Conservation (phyloP, 2,888 invertebrate genomes). For the Catocala fraxini region DNA sequence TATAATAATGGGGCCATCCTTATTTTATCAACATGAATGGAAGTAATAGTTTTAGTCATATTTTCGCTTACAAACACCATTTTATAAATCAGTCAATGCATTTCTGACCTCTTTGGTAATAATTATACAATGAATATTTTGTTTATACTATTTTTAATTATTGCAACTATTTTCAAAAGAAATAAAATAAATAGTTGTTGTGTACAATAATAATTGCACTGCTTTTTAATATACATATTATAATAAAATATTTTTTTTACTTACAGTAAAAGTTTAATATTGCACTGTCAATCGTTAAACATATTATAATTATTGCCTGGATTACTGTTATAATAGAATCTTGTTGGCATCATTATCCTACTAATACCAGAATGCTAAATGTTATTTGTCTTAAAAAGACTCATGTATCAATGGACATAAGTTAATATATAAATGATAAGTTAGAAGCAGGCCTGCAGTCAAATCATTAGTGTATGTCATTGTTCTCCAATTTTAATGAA, state of each 20-base stretch:
- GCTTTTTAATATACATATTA: constrained; percentile 62
- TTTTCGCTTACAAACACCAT: constrained; percentile 60
- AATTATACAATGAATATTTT: constrained; percentile 57
- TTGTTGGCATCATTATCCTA: constrained; percentile 55
- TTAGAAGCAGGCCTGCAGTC: constrained; percentile 50
- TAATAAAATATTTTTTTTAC: constrained; percentile 75
- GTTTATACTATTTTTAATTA: constrained; percentile 52
- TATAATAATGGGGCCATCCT: constrained; percentile 63
- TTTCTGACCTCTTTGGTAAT: constrained; percentile 81
- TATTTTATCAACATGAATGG: constrained; percentile 64
- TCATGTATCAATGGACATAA: constrained; percentile 40
- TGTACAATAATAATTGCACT: constrained; percentile 76
- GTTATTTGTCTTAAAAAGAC: constrained; percentile 37
- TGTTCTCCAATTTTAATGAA: constrained; percentile 28
- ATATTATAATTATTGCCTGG: constrained; percentile 69
- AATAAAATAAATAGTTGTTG: constrained; percentile 60
- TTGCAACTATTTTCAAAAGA: constrained; percentile 55
- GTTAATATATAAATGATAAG: constrained; percentile 39
- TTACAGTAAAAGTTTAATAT: constrained; percentile 84
- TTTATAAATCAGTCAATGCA: constrained; percentile 66
- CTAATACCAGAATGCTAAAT: constrained; percentile 45
- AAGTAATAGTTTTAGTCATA: constrained; percentile 59
- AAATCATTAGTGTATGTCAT: constrained; percentile 30
- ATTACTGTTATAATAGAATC: constrained; percentile 54
- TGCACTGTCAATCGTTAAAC: constrained; percentile 75